These are phyloP conservation scores for Rotaria socialis DNA, from an alignment of 2,888 invertebrate genomes.

Conservation along the genomic window DNA sequence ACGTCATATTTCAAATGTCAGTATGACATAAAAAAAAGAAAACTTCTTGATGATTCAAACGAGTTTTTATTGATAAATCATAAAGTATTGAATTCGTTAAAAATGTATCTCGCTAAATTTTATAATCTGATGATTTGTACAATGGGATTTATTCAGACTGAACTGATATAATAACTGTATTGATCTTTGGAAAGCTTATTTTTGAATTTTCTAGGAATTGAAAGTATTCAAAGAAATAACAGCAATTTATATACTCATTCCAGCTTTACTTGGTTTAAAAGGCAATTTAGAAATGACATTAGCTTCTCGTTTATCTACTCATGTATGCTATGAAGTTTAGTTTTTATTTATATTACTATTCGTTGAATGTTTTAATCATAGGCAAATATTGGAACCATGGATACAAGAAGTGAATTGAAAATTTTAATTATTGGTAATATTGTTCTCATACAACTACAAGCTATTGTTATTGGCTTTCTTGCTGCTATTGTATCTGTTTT, in stretches of 20 bases:
- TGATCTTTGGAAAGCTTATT: too few species aligned
- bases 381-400: slow-evolving; percentile 85
- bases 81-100: too few species aligned
- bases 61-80: too few species aligned
- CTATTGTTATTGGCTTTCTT: slow-evolving; percentile 77
- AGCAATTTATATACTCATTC: slow-evolving; percentile 74
- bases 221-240: slow-evolving; percentile 50
- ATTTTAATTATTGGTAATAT: slow-evolving; percentile 80
- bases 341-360: too few species aligned
- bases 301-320: slow-evolving; percentile 89
- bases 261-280: slow-evolving; percentile 74
- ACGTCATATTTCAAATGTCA: too few species aligned
- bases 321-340: slow-evolving; percentile 58
- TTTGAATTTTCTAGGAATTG: slow-evolving; percentile 22
- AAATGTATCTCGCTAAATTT: too few species aligned
- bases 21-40: too few species aligned
- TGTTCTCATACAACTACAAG: slow-evolving; percentile 74
- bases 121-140: too few species aligned
- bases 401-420: slow-evolving; percentile 65
- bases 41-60: too few species aligned
- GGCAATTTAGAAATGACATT: slow-evolving; percentile 95
- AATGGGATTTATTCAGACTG: too few species aligned
- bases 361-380: slow-evolving; percentile 49
- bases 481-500: slow-evolving; percentile 77
- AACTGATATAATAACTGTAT: too few species aligned